Conservation (phyloP, 1,140 invertebrate species). For the Caenorhabditis tropicalis region DNA sequence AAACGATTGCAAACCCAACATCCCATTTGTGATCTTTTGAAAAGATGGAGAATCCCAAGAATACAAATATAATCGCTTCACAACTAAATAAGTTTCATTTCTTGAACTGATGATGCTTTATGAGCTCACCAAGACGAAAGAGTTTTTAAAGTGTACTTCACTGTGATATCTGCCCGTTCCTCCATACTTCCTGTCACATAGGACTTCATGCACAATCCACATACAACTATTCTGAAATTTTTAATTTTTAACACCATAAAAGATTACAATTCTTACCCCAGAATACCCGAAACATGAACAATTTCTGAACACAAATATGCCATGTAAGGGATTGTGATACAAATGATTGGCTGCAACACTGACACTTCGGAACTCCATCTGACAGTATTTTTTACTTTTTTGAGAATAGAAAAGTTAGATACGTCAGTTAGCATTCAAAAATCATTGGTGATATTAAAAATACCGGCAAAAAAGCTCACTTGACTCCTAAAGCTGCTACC, state of each 20-base stretch:
- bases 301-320: slow-evolving; percentile 56
- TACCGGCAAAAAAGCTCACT: slow-evolving; percentile 50
- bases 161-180: slow-evolving; percentile 93
- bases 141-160: slow-evolving; percentile 87
- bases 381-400: slow-evolving; percentile 9
- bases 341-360: slow-evolving; percentile 58
- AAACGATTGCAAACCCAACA: slow-evolving; percentile 89
- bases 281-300: slow-evolving; percentile 59
- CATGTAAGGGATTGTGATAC: slow-evolving; percentile 57
- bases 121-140: slow-evolving; percentile 66
- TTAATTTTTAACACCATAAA: slow-evolving; percentile 2
- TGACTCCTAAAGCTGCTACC: slow-evolving; percentile 63
- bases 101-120: too few relatives aligned
- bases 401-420: too few relatives aligned
- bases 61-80: slow-evolving; percentile 99
- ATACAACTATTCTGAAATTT: slow-evolving; percentile 86
- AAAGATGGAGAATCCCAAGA: slow-evolving; percentile 93
- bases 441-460: too few relatives aligned
- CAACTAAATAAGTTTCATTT: slow-evolving; percentile 77
- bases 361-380: slow-evolving; percentile 45
- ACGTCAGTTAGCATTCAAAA: too few relatives aligned
- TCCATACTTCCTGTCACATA: slow-evolving; percentile 98
- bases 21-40: slow-evolving; percentile 93
- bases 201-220: slow-evolving; percentile 98
- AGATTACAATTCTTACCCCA: slow-evolving; percentile 43